A percentile compares a stretch with the other conserved stretches of the same genome.
phyloP scores from a whole-genome alignment of 2,888 invertebrate species.

The Argyresthia goedartella region DNA sequence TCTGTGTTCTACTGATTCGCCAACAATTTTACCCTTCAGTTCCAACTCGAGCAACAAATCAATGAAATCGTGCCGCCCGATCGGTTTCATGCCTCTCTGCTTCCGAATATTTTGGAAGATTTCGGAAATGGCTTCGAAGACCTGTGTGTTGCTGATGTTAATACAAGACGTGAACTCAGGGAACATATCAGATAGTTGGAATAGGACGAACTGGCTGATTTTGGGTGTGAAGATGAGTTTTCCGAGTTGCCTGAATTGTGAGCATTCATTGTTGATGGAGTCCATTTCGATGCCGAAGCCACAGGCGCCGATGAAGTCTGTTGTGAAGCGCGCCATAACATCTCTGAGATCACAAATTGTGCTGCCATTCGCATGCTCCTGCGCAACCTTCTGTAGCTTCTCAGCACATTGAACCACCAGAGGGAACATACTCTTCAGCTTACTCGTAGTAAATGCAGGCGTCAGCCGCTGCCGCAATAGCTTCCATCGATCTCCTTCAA shows the following conservation, averaged over 20 bases:
- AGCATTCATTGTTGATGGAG: constrained; percentile 7
- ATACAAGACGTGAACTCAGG: constrained; percentile 3
- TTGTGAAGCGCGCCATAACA: constrained; percentile 10
- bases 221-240: background rate
- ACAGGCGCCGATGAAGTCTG: constrained; percentile 10
- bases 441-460: constrained; percentile 49
- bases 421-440: constrained; percentile 54
- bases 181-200: constrained; percentile 4
- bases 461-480: constrained; percentile 49
- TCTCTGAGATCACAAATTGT: constrained; percentile 6
- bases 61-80: constrained; percentile 33
- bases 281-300: constrained; percentile 10
- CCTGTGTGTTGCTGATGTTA: constrained; percentile 3
- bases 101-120: constrained; percentile 13
- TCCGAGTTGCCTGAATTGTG: constrained; percentile 8
- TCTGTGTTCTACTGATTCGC: constrained; percentile 13
- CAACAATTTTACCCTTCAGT: constrained; percentile 14
- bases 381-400: constrained; percentile 27
- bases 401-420: constrained; percentile 48
- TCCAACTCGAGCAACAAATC: constrained; percentile 31
- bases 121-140: constrained; percentile 10
- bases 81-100: constrained; percentile 16
- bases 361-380: background rate
- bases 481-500: constrained; percentile 55
- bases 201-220: background rate